These are phyloP conservation scores for Parus major DNA, from an alignment of 2,113 vertebrate genomes.

Conservation along the genomic window DNA sequence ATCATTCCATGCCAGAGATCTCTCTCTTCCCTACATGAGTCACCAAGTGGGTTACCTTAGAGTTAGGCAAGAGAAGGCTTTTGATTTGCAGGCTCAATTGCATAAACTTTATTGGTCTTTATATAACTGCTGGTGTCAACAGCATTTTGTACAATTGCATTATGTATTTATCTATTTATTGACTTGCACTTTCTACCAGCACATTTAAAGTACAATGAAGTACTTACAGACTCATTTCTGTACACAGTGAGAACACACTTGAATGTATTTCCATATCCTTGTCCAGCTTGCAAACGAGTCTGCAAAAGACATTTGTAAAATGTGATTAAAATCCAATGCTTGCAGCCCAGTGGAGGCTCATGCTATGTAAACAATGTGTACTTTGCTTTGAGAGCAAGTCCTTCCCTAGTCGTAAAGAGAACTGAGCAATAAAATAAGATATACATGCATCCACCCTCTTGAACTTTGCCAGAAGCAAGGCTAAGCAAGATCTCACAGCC, in stretches of 20 bases:
- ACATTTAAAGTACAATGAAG: not conserved
- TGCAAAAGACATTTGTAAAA: constrained; percentile 65
- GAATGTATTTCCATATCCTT: constrained; percentile 82
- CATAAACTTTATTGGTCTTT: not conserved
- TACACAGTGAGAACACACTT: constrained; percentile 87
- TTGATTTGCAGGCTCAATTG: not conserved
- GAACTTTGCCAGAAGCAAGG: not conserved
- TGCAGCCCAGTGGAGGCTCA: not conserved
- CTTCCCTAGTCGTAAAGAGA: not conserved
- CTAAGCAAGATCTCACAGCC: not conserved
- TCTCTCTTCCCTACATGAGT: not conserved
- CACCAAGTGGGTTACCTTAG: not conserved
- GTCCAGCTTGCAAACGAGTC: constrained; percentile 91
- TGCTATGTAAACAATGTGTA: not conserved
- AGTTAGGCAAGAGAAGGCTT: not conserved
- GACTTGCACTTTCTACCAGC: not conserved
- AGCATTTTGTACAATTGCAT: not conserved
- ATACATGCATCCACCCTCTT: not conserved
- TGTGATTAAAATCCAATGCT: not conserved
- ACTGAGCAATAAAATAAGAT: constrained; percentile 13
- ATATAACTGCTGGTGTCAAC: not conserved
- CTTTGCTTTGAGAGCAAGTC: constrained; percentile 32
- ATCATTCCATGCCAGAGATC: not conserved
- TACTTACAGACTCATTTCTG: constrained; percentile 89
- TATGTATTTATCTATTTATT: not conserved